These are phyloP conservation scores for Microcebus tavaratra DNA, from an alignment of 2,113 vertebrate species.

Conservation along the genomic window DNA sequence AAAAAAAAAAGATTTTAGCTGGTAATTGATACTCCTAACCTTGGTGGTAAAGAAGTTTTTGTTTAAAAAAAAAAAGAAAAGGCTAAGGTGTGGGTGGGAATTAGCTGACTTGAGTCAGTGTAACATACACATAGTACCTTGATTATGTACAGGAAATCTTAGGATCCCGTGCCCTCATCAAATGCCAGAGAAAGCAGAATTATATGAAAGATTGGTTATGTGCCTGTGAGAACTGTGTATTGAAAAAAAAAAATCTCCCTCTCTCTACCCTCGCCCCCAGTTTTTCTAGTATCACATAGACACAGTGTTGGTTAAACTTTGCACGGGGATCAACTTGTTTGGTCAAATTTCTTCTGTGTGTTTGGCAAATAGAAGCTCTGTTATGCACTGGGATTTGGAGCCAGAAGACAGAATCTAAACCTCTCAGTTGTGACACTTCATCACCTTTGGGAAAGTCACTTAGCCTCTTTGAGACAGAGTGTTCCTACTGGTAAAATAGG, in stretches of 20 bases:
- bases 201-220: conserved; percentile 26
- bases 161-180: background rate
- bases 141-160: background rate
- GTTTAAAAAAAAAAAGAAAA: background rate
- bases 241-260: background rate
- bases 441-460: background rate
- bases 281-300: background rate
- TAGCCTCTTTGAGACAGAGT: background rate
- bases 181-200: conserved; percentile 40
- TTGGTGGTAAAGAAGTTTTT: conserved; percentile 57
- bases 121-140: background rate
- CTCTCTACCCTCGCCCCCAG: background rate
- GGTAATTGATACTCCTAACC: conserved; percentile 47
- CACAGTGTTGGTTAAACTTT: background rate
- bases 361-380: background rate
- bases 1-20: background rate
- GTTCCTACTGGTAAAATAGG: background rate
- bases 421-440: background rate
- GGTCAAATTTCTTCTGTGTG: background rate
- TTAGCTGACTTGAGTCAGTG: background rate
- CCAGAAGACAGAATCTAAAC: background rate
- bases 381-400: background rate
- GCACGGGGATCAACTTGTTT: background rate
- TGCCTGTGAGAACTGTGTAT: conserved; percentile 25
- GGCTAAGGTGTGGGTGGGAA: background rate